phyloP scores from a whole-genome alignment of 1,140 invertebrate genomes.

The Danaus melanippus region DNA sequence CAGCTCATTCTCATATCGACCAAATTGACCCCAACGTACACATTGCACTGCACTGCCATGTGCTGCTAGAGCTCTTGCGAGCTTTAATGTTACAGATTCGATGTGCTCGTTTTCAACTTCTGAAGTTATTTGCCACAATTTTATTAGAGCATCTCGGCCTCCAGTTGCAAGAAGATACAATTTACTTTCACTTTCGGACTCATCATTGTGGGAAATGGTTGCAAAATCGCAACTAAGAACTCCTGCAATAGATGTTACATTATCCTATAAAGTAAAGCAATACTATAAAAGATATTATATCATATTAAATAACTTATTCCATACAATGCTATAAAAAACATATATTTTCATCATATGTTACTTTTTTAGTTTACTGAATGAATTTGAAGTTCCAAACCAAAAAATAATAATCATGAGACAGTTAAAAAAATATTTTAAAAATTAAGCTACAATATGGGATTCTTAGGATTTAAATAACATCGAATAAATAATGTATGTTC shows the following conservation, averaged over 20 bases:
- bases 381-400: no score
- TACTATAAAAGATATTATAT: no score
- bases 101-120: constrained; percentile 10
- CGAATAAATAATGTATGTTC: background rate
- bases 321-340: no score
- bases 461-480: no score
- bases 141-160: constrained; percentile 35
- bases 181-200: constrained; percentile 11
- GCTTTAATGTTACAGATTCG: constrained; percentile 10
- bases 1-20: background rate
- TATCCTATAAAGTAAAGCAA: no score
- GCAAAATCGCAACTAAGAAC: constrained; percentile 49
- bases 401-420: no score
- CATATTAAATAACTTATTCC: no score
- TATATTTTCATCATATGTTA: no score
- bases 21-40: constrained; percentile 29
- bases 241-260: constrained; percentile 21
- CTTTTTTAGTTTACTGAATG: no score
- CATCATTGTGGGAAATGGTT: constrained; percentile 6
- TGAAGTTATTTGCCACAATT: constrained; percentile 31
- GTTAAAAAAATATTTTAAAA: no score
- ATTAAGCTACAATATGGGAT: no score
- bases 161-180: constrained; percentile 34
- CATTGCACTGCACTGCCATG: constrained; percentile 39
- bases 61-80: constrained; percentile 21